Evolutionary conservation across 1,140 invertebrate species (phyloP), one percentile per base, ranked within the genome.

Genomic region (Archivesica marissinica): DNA sequence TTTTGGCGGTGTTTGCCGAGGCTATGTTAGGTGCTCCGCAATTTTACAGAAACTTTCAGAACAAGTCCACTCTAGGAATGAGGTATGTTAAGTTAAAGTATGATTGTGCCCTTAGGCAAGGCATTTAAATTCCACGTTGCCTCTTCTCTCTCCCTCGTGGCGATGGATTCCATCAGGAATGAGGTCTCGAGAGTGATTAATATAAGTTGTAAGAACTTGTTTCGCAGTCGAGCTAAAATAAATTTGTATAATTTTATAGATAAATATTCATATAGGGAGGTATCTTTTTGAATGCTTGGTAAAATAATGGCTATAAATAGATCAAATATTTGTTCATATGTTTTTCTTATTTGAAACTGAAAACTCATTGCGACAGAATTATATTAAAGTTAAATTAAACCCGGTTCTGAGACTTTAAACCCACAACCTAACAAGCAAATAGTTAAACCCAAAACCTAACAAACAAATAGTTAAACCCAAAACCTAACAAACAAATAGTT

Each of bases 21-120:
- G 98, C 99, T 28, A 98, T 99, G 96, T 94, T 99, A 28, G 99
- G 98, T 82, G 95, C 97, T 17, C 98, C 98, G 41, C 98, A 99
- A 94, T 97, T 99, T 91, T 95, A 97, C 59, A 96, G 96, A 90
- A 99, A 99, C 94, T 96, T 96, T 91, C 95, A 95, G 86, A 97
- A 97, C 90, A 97, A 98, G 94, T 99, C 98, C 61, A 99, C 98
- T 11, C 96, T 96, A 92, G 98, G 98, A 92, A 99, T 99, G 98
- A 99, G 98, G 98, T 99, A 95, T 93, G 89, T 66, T 66, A 7
- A 30, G 28, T n/a, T 6, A 7, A 9, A 13, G 33, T 41, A 41
- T 17, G 2, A 39, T 41, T 39, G 61, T 11, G 54, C 6, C 6
- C 54, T 56, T 56, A 9, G 17, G 7, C 44, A 9, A 7, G 7